phyloP scores from a whole-genome alignment of 2,113 vertebrate species.

The Osmerus mordax region DNA sequence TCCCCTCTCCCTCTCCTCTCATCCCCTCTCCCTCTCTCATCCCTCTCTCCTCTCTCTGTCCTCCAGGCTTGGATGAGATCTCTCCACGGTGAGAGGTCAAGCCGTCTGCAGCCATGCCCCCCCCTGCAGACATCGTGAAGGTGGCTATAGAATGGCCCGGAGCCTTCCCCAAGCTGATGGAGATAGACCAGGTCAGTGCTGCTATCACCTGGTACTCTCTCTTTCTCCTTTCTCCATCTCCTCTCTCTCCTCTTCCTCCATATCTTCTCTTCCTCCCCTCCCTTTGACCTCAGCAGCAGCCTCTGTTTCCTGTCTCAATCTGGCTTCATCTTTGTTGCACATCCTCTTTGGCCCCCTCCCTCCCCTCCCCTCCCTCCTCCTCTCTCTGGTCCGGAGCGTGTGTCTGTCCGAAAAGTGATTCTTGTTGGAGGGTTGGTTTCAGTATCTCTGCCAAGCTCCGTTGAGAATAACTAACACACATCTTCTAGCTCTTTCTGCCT shows the following conservation, averaged over 20 bases:
- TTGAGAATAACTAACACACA: background rate
- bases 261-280: background rate
- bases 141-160: conserved; percentile 98
- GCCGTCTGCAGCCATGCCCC: conserved; percentile 80
- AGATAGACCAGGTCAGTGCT: conserved; percentile 92
- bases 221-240: background rate
- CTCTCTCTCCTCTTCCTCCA: background rate
- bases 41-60: background rate
- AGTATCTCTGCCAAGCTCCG: too few species aligned
- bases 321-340: too few species aligned
- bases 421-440: background rate
- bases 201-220: background rate
- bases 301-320: too few species aligned
- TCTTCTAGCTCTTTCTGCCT: background rate
- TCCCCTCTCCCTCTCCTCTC: background rate
- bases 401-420: background rate
- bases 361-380: background rate
- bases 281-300: background rate
- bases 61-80: conserved; percentile 69
- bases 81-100: conserved; percentile 54
- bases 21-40: background rate
- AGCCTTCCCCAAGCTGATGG: conserved; percentile 95
- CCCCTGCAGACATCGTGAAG: conserved; percentile 93
- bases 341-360: too few species aligned
- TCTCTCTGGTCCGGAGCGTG: background rate